Evolutionary conservation across 1,140 invertebrate genomes (phyloP), one percentile per base, ranked within the genome.

Genomic region (Euborellia annulipes): DNA sequence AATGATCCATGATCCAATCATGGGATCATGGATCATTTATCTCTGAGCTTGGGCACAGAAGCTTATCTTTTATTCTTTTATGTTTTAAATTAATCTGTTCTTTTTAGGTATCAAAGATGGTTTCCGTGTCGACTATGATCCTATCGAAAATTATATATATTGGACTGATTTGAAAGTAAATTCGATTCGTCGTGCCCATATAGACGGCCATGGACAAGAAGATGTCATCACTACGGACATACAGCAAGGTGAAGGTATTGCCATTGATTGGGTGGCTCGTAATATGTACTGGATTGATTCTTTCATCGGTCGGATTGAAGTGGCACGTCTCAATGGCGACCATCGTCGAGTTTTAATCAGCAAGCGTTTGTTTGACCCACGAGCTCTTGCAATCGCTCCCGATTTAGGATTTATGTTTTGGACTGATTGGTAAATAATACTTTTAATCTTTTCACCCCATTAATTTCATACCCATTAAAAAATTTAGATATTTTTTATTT

Each of bases 211-310:
- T 3, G 73, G 74, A 0, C 82, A 88, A 54, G 68, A 80, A 38
- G 75, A 87, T 47, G 72, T 95, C 36, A 72, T 95, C 3, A 71
- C 69, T 3, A 76, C 78, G 14, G 84, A 88, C 58, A 77, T 87
- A 18, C 73, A 79, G 6, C 77, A 82, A 58, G 83, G 87, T 0
- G 89, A 93, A 60, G 88, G 88, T 1, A 72, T 94, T 19, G 87
- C 88, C 0, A 72, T 93, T 9, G 90, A 95, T 60, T 89, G 84
- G 72, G 66, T 88, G n/a, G 80, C 85, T 1, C 71, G 85, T 39
- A 94, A 95, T 64, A 68, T 96, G 2, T 94, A 94, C 63, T 95
- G 90, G 90, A 88, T 86, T 0, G 88, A 93, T 57, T 84, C 84
- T 0, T 75, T 77, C 0, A 80, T 85, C 1, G 86, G 94, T 63